Evolutionary conservation across 2,888 invertebrate species (phyloP), one percentile per base, ranked within the genome.

Genomic region (Limnephilus auricula): DNA sequence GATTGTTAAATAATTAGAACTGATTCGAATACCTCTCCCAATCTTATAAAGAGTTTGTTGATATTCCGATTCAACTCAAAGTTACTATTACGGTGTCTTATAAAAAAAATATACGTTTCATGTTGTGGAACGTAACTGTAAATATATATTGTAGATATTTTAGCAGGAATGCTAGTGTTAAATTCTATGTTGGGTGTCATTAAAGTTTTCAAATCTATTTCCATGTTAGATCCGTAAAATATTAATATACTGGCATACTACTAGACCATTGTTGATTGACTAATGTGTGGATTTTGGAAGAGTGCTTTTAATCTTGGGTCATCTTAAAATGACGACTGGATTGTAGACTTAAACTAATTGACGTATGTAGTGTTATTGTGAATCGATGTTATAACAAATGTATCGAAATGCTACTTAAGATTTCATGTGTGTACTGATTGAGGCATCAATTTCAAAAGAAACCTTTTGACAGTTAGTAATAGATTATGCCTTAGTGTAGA

Each of bases 51-150:
- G 40, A 30, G 45, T 40, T 84, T 85, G 40, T 85, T 80, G 80
- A 80, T 80, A 80, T 13, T 85, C 45, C n/a, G 45, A 34, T 40
- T n/a, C 40, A 45, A 85, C 40, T 85, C 15, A 40, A 37, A 85
- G 37, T 34, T 40, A 25, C 34, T 30, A 37, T 40, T 45, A 25
- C 15, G 30, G 45, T 85, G 85, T 85, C n/a, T 85, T 45, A 85
- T n/a, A 85, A n/a, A 30, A n/a, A 40, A 85, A 45, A 40, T 37
- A 37, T 85, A 85, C 85, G 85, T 85, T 25, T 65, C 25, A 65
- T 65, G 65, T 65, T 85, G 30, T 85, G 34, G 15, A n/a, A 85
- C 85, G 85, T 40, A 85, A 25, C 37, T 85, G 85, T 85, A 85
- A 85, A 85, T 85, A 85, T n/a, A 40, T 40, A 85, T 80, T 80